Conservation (phyloP, 2,888 invertebrate species). For the Eilema depressum region DNA sequence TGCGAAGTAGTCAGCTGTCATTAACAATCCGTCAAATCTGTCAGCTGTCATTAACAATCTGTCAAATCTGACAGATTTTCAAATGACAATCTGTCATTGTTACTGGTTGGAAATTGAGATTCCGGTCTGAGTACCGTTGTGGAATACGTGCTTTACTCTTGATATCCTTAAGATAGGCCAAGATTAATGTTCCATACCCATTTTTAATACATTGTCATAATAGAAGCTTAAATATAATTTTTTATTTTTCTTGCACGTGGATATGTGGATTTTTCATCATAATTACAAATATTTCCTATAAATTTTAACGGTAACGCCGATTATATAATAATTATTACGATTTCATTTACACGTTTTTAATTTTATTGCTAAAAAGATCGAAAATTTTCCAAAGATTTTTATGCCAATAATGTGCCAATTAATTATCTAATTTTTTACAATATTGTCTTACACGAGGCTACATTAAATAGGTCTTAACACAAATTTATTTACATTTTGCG, state of each 20-base stretch:
- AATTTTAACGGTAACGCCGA: not conserved
- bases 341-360: conserved; percentile 7
- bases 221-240: not conserved
- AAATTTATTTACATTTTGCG: conserved; percentile 17
- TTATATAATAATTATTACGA: not conserved
- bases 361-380: not conserved
- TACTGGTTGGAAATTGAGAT: too few relatives aligned
- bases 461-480: conserved; percentile 3
- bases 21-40: too few relatives aligned
- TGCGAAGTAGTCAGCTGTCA: too few relatives aligned
- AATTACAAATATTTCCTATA: not conserved
- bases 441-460: conserved; percentile 28
- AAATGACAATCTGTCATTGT: too few relatives aligned
- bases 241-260: conserved; percentile 2
- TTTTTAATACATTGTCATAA: conserved; percentile 5
- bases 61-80: too few relatives aligned
- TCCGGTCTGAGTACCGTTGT: too few relatives aligned
- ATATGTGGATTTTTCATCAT: conserved; percentile 14
- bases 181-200: conserved; percentile 13
- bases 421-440: not conserved
- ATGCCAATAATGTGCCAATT: not conserved
- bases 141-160: not conserved
- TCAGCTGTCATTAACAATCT: too few relatives aligned
- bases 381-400: not conserved
- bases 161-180: conserved; percentile 23